These are phyloP conservation scores for Auanema freiburgensis DNA, from an alignment of 2,888 invertebrate species.

Conservation along the genomic window DNA sequence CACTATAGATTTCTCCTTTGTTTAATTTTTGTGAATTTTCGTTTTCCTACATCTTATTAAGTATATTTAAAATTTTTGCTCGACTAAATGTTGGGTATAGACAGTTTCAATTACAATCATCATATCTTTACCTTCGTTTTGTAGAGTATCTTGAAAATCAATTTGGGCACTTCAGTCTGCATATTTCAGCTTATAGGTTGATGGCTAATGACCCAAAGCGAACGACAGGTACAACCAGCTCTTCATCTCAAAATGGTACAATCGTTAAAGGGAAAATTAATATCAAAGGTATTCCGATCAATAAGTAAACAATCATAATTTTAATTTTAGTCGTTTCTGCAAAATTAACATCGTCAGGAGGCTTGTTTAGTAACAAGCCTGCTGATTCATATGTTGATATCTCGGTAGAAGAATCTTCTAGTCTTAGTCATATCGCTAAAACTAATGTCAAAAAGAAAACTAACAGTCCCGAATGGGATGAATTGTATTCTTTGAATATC, in stretches of 20 bases:
- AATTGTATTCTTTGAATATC: conserved; percentile 46
- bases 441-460: conserved; percentile 61
- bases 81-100: too few species aligned
- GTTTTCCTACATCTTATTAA: too few species aligned
- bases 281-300: conserved; percentile 26
- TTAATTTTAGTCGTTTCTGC: conserved; percentile 53
- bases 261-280: conserved; percentile 26
- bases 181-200: conserved; percentile 8
- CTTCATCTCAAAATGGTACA: conserved; percentile 12
- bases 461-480: conserved; percentile 61
- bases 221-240: conserved; percentile 29
- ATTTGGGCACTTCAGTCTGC: too few species aligned
- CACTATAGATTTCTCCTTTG: too few species aligned
- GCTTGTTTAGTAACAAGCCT: conserved; percentile 43
- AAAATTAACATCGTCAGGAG: conserved; percentile 38
- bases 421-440: conserved; percentile 37
- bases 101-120: too few species aligned
- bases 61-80: too few species aligned
- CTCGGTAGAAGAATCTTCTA: conserved; percentile 42
- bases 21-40: too few species aligned
- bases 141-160: too few species aligned
- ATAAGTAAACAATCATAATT: neutral
- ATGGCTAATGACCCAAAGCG: conserved; percentile 30
- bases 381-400: conserved; percentile 62
- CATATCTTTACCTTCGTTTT: too few species aligned